These are phyloP conservation scores for Spilosoma lubricipeda DNA, from an alignment of 2,888 invertebrate species.

Conservation along the genomic window DNA sequence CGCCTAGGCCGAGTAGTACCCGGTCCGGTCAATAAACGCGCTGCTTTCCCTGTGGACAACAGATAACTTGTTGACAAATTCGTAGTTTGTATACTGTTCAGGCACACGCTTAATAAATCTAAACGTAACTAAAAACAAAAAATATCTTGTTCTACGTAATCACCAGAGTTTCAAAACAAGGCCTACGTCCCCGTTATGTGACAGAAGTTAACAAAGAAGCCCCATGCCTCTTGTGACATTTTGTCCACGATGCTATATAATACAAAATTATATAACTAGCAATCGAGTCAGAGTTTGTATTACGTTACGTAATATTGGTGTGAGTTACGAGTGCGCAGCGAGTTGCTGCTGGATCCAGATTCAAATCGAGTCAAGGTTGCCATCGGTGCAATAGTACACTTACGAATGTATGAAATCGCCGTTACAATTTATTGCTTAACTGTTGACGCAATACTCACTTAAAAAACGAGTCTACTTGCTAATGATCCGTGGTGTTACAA, in stretches of 20 bases:
- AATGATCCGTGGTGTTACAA: neutral
- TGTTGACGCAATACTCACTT: slow-evolving; percentile 16
- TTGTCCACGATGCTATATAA: slow-evolving; percentile 69
- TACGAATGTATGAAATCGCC: slow-evolving; percentile 42
- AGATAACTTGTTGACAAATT: slow-evolving; percentile 14
- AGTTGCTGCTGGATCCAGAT: slow-evolving; percentile 40
- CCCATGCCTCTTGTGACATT: slow-evolving; percentile 67
- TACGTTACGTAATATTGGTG: slow-evolving; percentile 66
- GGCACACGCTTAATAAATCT: neutral
- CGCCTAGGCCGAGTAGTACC: slow-evolving; percentile 24
- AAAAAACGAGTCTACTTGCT: slow-evolving; percentile 2
- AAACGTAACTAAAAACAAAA: neutral
- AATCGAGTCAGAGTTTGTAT: slow-evolving; percentile 71
- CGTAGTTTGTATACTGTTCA: neutral
- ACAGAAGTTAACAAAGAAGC: slow-evolving; percentile 57
- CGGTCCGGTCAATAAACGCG: slow-evolving; percentile 4
- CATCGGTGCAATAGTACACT: slow-evolving; percentile 43
- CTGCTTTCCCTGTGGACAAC: slow-evolving; percentile 39
- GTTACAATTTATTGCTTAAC: slow-evolving; percentile 36
- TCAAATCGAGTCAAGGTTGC: slow-evolving; percentile 53
- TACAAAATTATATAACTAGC: slow-evolving; percentile 67
- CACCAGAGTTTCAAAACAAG: slow-evolving; percentile 11
- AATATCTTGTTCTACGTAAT: slow-evolving; percentile 2
- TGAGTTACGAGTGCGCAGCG: slow-evolving; percentile 62
- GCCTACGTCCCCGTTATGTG: slow-evolving; percentile 30